Evolutionary conservation across 2,888 invertebrate genomes (phyloP), one percentile per base, ranked within the genome.

Genomic region (Ditula angustiorana): DNA sequence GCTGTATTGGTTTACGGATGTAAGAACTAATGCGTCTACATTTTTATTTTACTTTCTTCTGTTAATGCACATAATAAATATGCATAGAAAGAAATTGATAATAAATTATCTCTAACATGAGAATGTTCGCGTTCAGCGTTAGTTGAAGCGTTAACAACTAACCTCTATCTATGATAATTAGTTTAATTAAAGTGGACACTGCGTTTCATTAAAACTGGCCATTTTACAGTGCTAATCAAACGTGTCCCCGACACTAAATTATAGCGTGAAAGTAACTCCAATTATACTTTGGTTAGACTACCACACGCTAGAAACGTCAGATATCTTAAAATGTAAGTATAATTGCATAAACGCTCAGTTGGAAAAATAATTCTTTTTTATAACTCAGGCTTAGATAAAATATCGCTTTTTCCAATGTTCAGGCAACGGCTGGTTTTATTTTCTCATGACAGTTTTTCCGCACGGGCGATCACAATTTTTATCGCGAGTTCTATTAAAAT

Each of bases 391-490:
- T 47, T 46, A 47, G 53, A 46, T 59, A 53, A 44, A 52, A 64
- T 59, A 64, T 58, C 35, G 53, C 53, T 53, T 59, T 64, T 64
- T 59, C 37, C 63, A 64, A 44, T 59, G 53, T 37, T 59, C 52
- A 56, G 26, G 16, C 41, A 41, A 53, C 64, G 58, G 64, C 53
- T 53, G 58, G 53, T 53, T 59, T 59, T 59, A 64, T 64, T 64
- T 64, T 64, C 52, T 64, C 64, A 53, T 59, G 64, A 64, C 64
- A 59, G 58, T 64, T 64, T 64, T 64, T 64, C 64, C 64, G 59
- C 64, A 59, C 64, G 64, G 53, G 53, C 59, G 59, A 37, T 35
- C 28, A 28, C 52, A 33, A 59, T 59, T 59, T 59, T 64, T 59
- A 58, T 41, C 30, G 47, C 50, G 53, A 59, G 52, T 23, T 58